A percentile compares a stretch with the other conserved stretches of the same genome.
Evolutionary conservation across 1,140 invertebrate species (phyloP).

Genomic region (Hyles euphorbiae): DNA sequence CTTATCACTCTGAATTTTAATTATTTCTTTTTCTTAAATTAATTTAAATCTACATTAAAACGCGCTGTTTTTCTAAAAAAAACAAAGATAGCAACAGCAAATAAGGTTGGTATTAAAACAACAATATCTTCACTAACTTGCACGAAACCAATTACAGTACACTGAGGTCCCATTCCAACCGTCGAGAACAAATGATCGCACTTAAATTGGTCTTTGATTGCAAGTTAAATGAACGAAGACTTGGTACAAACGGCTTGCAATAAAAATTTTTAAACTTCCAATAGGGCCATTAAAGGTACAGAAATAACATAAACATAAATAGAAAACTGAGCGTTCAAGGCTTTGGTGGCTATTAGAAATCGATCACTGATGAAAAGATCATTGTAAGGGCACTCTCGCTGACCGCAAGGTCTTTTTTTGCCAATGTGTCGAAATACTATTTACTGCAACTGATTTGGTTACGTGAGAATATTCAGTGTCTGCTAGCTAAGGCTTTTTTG

Average conservation of each 20-base stretch:
- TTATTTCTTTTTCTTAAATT: no score
- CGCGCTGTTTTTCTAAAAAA: no score
- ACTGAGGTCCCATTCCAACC: no score
- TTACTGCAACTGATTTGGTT: conserved; percentile 20
- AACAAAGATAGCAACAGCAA: no score
- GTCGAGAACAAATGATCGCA: no score
- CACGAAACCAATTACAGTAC: no score
- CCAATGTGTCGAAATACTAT: conserved; percentile 37
- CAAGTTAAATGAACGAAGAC: no score
- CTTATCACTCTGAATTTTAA: no score
- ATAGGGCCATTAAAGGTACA: conserved; percentile 20
- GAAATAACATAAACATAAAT: conserved; percentile 33
- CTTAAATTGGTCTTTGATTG: no score
- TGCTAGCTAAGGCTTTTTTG: background rate
- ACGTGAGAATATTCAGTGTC: conserved; percentile 26
- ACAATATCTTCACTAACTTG: no score
- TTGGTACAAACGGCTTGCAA: background rate
- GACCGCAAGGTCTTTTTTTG: conserved; percentile 63
- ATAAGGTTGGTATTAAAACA: no score
- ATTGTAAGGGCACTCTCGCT: conserved; percentile 46
- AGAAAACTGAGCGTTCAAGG: conserved; percentile 55
- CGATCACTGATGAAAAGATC: conserved; percentile 38
- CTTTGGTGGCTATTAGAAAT: conserved; percentile 47
- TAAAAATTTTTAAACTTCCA: conserved; percentile 8
- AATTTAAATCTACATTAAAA: no score